Evolutionary conservation across 2,888 invertebrate species (phyloP), one percentile per base, ranked within the genome.

Genomic region (Drosophila merina): DNA sequence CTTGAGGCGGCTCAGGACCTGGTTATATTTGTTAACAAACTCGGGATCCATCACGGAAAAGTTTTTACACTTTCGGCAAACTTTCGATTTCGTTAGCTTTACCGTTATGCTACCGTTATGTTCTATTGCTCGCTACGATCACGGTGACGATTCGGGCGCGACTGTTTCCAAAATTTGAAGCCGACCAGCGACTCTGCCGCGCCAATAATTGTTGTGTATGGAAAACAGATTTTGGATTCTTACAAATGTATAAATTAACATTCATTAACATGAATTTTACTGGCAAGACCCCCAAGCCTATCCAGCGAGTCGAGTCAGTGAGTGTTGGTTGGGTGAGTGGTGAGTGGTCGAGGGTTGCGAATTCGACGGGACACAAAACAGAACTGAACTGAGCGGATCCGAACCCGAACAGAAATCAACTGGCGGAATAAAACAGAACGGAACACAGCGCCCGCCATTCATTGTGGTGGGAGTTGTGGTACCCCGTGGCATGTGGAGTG

Each of bases 231-330:
- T 77, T 74, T 70, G 54, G 79, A 75, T 84, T 87, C 83, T 83
- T 87, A 75, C 76, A 75, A 87, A 87, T 78, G 87, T 74, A 84
- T 88, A 86, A 84, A 84, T 84, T 84, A 84, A 84, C 88, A 84
- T 84, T 86, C 72, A 84, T 84, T 84, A 88, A 88, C 88, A 79
- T 84, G 74, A 77, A 76, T 75, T 84, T 83, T 67, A 64, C 67
- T 70, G 60, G 66, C 69, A 66, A 73, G 76, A 85, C 56, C 64
- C 68, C 30, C 49, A 26, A 20, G 20, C 20, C 20, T 20, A 20
- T 20, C 36, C 42, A 9, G 20, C 9, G 20, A 7, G 42, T 9
- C 9, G 20, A 36, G 10, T 36, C 10, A 10, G 36, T 28, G 28
- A 28, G 28, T 20, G 20, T 20, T 20, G 20, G 14, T 1, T 14